Base-by-base conservation (phyloP, 2,797 vertebrate species). In the Hephaestus fuliginosus region DNA sequence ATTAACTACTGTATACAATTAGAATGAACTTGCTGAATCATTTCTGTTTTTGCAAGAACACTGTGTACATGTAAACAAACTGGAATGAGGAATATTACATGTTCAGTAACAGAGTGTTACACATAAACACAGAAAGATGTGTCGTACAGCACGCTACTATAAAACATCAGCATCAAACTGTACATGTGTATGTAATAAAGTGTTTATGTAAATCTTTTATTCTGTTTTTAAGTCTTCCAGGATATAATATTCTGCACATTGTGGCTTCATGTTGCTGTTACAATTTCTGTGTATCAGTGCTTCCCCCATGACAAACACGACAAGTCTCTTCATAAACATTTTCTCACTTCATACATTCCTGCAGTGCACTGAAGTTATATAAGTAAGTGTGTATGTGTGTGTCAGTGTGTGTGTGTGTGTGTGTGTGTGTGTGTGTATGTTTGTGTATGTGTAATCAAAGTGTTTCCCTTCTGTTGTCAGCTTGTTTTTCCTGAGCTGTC, bases 401-500 rank as follows among this genome's bases (percentile, higher is more conserved):
- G 70, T 70, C n/a, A n/a, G 53, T 70, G 53, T 41, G 30, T 43
- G 25, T 49, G 25, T 66, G n/a, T 58, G 52, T 56, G 8, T 25
- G n/a, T 41, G 14, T 43, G 60, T 65, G 28, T n/a, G 20, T 49
- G 70, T 70, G 53, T 70, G 53, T 41, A 33, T 43, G 25, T 49
- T 25, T 66, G n/a, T 58, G 52, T 56, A 9, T 25, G n/a, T 41
- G 14, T 43, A 7, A 36, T 36, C 33, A 36, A 36, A 36, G 57
- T 30, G 33, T 60, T 12, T 67, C 33, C 28, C n/a, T 61, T 57
- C 30, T 9, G 49, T 56, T 64, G 63, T 79, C 48, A 74, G 48
- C 65, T 56, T 69, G 64, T 73, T 80, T 58, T 70, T 49, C 48
- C 57, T 6, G 61, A 33, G 13, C 66, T 18, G 41, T 74, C 80